Evolutionary conservation across 2,888 invertebrate species (phyloP).

Genomic region (Cephus sareptanus): DNA sequence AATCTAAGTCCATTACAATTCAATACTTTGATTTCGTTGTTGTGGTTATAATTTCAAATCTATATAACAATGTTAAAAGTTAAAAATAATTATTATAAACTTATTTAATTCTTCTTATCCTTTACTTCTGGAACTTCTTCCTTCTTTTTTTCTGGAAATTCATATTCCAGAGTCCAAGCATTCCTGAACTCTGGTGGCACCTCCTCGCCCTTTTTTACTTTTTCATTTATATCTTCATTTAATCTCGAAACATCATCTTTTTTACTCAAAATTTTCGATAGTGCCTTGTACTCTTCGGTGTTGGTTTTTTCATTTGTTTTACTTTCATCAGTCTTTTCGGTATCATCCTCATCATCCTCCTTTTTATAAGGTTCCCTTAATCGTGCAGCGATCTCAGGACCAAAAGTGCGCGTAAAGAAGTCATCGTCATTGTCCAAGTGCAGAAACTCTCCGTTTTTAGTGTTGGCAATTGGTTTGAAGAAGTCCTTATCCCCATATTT

Average conservation of each 20-base stretch:
- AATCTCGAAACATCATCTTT: slow-evolving; percentile 36
- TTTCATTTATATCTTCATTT: slow-evolving; percentile 64
- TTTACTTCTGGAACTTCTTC: background rate
- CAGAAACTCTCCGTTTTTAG: slow-evolving; percentile 2
- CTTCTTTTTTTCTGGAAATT: slow-evolving; percentile 57
- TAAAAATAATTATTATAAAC: background rate
- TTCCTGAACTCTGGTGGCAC: slow-evolving; percentile 68
- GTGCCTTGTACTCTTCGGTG: slow-evolving; percentile 24
- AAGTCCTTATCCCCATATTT: slow-evolving; percentile 30
- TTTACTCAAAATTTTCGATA: slow-evolving; percentile 35
- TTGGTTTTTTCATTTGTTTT: background rate
- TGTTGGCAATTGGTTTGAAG: slow-evolving; percentile 8
- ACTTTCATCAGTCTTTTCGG: slow-evolving; percentile 6
- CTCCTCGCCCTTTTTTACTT: slow-evolving; percentile 64
- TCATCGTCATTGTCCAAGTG: slow-evolving; percentile 14
- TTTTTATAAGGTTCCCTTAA: slow-evolving; percentile 9
- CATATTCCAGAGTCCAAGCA: slow-evolving; percentile 70
- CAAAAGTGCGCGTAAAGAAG: slow-evolving; percentile 24
- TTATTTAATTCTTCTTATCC: background rate
- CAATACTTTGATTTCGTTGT: background rate
- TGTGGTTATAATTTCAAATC: background rate
- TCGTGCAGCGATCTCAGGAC: slow-evolving; percentile 23
- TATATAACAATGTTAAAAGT: background rate
- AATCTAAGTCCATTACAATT: background rate
- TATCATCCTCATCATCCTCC: slow-evolving; percentile 19